Base-by-base conservation (phyloP, 2,888 invertebrate species). In the Drosophila longiperda region DNA sequence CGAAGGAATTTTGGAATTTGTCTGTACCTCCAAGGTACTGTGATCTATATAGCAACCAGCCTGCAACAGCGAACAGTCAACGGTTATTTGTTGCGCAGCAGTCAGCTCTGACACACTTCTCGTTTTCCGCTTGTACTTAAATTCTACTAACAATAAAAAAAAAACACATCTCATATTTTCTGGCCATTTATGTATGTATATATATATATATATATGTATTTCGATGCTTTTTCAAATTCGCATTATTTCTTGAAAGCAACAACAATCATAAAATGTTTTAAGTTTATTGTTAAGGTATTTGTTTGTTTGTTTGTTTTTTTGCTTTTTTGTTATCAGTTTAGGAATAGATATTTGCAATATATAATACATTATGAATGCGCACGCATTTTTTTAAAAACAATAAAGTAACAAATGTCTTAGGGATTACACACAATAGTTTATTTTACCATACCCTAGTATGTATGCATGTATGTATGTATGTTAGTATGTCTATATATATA, bases 341-440 rank as follows among this genome's bases (percentile, higher is more conserved):
- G 82, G 83, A 85, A 72, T 81, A 71, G 66, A 82, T 85, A 82
- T 76, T 76, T 73, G 77, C 80, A 70, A 70, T 70, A 75, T 77
- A 80, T 80, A 66, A 75, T 78, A 78, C 76, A 66, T 75, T 78
- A 73, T 70, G 66, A 75, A 81, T 64, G 75, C 84, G 87, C 69
- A 73, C 66, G 68, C 57, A 75, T 69, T 66, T 64, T 64, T 42
- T 72, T 64, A 38, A 84, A 89, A 83, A 77, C 76, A 75, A 89
- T 82, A 85, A 85, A 87, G 72, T 85, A 89, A 87, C 82, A 85
- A 87, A 84, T 87, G 67, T 73, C 90, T 87, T 74, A 72, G 60
- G 73, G 73, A 70, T 76, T 66, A 82, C 79, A 87, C 74, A 84
- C 88, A 84, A 70, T 78, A 78, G 66, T 69, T 71, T 50, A 59